Base-by-base conservation (phyloP, 2,888 invertebrate genomes). In the Diloba caeruleocephala region DNA sequence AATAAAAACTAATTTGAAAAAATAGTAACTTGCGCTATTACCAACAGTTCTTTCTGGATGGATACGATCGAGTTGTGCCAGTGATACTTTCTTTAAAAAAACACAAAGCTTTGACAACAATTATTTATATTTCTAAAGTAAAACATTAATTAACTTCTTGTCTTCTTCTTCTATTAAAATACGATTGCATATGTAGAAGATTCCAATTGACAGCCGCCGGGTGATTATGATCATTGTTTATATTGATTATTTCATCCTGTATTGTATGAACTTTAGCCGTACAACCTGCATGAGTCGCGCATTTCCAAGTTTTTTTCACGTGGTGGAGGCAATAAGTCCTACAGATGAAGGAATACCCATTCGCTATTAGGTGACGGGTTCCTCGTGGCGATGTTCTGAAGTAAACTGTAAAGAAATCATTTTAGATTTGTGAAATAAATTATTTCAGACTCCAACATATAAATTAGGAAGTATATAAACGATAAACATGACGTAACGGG, bases 241-340 rank as follows among this genome's bases (percentile, higher is more conserved):
- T 31, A 12, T 48, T 75, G 29, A 89, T 67, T 3, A 89, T 84
- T 43, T 84, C 75, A 28, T 88, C 83, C 23, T 84, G 61, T 13
- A 88, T 50, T 0, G 89, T 89, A 53, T 87, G 88, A 0, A 87
- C 84, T 58, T 88, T 88, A 14, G 89, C 89, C 0, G 84, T 85
- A 51, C 89, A 89, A 48, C 79, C 85, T 1, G 84, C 74, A 19
- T 82, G 81, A 0, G 85, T 81, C 0, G 88, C 86, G 34, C 88
- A 89, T 50, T 89, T 89, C 74, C 72, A 72, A 1, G 76, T 88
- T 57, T 89, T 89, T 70, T 88, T 89, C 25, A 85, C 65, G 43
- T 84, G 79, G 46, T 85, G 62, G 2, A 74, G 53, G 48, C 87
- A 89, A 58, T 89, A 89, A 5, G 79, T 83, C 9, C 89, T 77